Evolutionary conservation across 2,888 invertebrate species (phyloP).

Genomic region (Tinea trinotella): DNA sequence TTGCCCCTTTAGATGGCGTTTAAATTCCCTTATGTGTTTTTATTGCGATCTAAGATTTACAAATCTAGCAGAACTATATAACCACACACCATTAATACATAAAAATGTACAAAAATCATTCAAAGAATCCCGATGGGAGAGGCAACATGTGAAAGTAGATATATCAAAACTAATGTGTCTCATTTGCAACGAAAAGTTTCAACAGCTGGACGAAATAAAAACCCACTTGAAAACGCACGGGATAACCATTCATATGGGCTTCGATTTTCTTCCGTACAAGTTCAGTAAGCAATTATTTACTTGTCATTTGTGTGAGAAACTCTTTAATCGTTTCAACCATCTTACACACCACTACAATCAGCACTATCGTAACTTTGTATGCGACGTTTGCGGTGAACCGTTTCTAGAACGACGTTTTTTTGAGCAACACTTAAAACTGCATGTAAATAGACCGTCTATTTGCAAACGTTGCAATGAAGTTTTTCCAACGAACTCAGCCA

Average conservation of each 20-base stretch:
- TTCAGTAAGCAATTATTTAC: constrained; percentile 31
- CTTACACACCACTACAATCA: constrained; percentile 40
- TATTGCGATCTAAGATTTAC: background rate
- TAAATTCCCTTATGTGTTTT: constrained; percentile 13
- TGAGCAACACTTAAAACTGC: constrained; percentile 41
- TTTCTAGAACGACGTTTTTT: constrained; percentile 41
- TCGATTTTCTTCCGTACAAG: constrained; percentile 43
- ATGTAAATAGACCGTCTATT: constrained; percentile 42
- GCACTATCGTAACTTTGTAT: constrained; percentile 53
- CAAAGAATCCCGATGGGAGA: background rate
- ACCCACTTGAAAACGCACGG: constrained; percentile 27
- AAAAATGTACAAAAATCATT: background rate
- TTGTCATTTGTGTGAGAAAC: constrained; percentile 38
- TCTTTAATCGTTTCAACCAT: constrained; percentile 34
- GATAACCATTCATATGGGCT: constrained; percentile 29
- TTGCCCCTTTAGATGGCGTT: constrained; percentile 16
- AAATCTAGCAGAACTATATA: background rate
- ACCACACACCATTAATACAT: background rate
- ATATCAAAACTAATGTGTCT: constrained; percentile 40
- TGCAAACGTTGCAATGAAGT: constrained; percentile 52
- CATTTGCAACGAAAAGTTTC: constrained; percentile 28
- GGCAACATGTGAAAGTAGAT: constrained; percentile 33
- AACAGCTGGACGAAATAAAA: constrained; percentile 26
- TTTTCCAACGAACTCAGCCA: constrained; percentile 38
- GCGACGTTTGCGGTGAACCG: constrained; percentile 49